Percentiles rank a stretch among this genome's conserved stretches.
These are phyloP conservation scores for Colossoma macropomum DNA, from an alignment of 2,113 vertebrate genomes.

Conservation along the genomic window DNA sequence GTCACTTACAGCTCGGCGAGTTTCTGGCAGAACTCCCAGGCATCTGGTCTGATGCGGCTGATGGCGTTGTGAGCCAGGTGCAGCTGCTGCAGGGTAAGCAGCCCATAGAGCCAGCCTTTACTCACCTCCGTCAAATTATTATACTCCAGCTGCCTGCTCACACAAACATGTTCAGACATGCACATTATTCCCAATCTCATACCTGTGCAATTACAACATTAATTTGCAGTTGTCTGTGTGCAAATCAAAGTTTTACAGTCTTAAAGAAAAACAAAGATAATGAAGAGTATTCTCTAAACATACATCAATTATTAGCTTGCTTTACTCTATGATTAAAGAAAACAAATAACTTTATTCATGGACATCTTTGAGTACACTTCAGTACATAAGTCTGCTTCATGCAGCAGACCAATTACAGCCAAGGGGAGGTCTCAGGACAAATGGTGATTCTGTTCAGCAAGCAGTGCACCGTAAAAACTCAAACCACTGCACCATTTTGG, in stretches of 20 bases:
- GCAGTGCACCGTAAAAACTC: too few relatives aligned
- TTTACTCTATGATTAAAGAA: too few relatives aligned
- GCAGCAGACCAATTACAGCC: too few relatives aligned
- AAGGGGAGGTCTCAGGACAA: too few relatives aligned
- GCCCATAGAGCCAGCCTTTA: conserved; percentile 96
- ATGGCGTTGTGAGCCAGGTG: conserved; percentile 94
- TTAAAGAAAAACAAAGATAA: not conserved
- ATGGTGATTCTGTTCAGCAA: too few relatives aligned
- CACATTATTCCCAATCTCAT: not conserved
- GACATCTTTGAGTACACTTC: too few relatives aligned
- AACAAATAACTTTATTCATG: not conserved
- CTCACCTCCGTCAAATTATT: conserved; percentile 97
- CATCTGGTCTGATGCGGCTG: conserved; percentile 89
- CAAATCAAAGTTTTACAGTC: not conserved
- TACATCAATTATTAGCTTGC: too few relatives aligned
- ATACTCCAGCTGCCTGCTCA: conserved; percentile 90
- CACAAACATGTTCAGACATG: conserved; percentile 12
- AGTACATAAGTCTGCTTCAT: too few relatives aligned
- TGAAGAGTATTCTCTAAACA: too few relatives aligned
- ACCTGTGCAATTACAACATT: not conserved
- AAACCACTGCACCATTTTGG: too few relatives aligned
- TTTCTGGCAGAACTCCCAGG: conserved; percentile 98
- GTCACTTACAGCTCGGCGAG: conserved; percentile 94
- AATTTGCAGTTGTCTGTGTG: not conserved
- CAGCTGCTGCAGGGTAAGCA: conserved; percentile 91